These are phyloP conservation scores for Masticophis lateralis DNA, from an alignment of 2,797 vertebrate species.

Conservation along the genomic window DNA sequence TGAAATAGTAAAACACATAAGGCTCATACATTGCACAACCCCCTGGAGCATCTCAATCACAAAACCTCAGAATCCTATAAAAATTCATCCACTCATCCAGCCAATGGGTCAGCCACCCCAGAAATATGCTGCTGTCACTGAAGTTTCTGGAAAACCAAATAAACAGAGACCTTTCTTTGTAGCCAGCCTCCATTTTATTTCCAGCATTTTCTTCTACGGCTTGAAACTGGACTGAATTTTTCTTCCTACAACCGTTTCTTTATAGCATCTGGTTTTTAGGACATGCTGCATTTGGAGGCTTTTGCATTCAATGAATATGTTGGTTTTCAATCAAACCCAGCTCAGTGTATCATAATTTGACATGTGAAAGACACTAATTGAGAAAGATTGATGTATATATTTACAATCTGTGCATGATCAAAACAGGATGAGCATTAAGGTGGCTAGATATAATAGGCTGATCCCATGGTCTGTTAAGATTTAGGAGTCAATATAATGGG, in stretches of 20 bases:
- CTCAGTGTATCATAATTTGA: background rate
- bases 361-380: background rate
- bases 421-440: background rate
- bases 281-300: background rate
- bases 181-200: too few species aligned
- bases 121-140: background rate
- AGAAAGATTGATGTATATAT: background rate
- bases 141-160: background rate
- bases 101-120: background rate
- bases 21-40: background rate
- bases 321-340: background rate
- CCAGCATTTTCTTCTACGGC: too few species aligned
- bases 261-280: background rate
- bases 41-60: background rate
- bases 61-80: background rate
- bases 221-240: background rate
- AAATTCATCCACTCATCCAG: background rate
- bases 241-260: background rate
- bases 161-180: background rate
- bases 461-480: background rate
- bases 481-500: background rate
- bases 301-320: background rate
- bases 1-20: background rate
- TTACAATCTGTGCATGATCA: background rate
- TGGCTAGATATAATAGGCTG: background rate